Percentiles rank a stretch among this genome's conserved stretches.
phyloP scores from a whole-genome alignment of 2,113 vertebrate species.

The Leuciscus idus region DNA sequence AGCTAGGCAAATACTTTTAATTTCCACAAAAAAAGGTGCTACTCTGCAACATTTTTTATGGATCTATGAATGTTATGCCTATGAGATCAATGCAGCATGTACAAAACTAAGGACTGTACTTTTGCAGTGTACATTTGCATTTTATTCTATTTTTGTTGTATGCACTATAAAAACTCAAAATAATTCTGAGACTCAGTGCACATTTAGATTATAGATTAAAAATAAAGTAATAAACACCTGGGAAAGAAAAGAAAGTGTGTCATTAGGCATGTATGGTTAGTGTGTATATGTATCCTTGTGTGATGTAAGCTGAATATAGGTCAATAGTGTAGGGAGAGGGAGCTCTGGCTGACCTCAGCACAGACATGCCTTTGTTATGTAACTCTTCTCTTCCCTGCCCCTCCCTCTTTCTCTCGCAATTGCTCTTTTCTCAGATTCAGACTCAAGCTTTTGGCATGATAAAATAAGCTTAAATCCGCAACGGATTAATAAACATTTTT shows the following conservation, averaged over 20 bases:
- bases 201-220: not conserved
- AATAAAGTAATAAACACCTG: not conserved
- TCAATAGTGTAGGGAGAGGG: not conserved
- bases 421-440: not conserved
- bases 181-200: not conserved
- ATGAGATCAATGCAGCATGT: not conserved
- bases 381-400: conserved; percentile 13
- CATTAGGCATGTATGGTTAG: not conserved
- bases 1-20: not conserved
- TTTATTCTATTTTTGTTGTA: not conserved
- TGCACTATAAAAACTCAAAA: not conserved
- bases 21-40: not conserved
- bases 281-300: not conserved
- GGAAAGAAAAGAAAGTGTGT: not conserved
- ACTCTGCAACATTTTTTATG: not conserved
- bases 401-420: not conserved
- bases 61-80: not conserved
- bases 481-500: not conserved
- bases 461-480: not conserved
- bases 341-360: conserved; percentile 33
- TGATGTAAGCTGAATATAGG: conserved; percentile 9
- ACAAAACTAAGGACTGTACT: not conserved
- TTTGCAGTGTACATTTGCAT: not conserved
- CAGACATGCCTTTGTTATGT: conserved; percentile 29
- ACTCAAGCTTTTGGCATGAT: not conserved